Conservation (phyloP, 1,140 invertebrate species). For the Drosophila nigrodunni region DNA sequence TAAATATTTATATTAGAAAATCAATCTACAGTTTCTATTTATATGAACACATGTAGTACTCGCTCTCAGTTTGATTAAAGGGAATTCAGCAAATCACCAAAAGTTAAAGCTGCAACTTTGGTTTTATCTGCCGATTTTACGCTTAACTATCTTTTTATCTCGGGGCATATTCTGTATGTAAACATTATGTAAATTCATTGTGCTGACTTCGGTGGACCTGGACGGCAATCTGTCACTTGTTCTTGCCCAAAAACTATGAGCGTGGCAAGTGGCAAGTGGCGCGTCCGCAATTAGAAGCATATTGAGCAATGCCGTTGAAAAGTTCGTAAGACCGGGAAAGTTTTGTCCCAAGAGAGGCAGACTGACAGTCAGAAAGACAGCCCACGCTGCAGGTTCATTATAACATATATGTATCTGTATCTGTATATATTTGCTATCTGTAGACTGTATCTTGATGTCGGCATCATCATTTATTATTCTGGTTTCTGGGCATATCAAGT, state of each 20-base stretch:
- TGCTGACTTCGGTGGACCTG: constrained; percentile 35
- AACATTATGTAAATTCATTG: constrained; percentile 72
- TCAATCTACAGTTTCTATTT: constrained; percentile 1
- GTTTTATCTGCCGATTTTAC: neutral
- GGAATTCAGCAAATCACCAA: constrained; percentile 47
- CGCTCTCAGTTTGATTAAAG: neutral
- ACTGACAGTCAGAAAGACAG: neutral
- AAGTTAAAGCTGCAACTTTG: constrained; percentile 54
- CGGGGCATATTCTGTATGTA: constrained; percentile 2
- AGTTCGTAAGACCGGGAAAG: constrained; percentile 62
- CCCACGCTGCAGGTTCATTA: constrained; percentile 59
- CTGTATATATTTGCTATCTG: constrained; percentile 15
- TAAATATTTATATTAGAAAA: constrained; percentile 6
- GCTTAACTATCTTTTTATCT: constrained; percentile 12
- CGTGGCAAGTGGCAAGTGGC: constrained; percentile 50
- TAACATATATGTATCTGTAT: no score
- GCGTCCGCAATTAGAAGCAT: constrained; percentile 73
- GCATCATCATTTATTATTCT: constrained; percentile 73
- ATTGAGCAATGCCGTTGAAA: constrained; percentile 70
- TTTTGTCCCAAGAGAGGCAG: constrained; percentile 39
- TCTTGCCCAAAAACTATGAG: constrained; percentile 56
- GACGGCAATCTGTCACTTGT: constrained; percentile 8
- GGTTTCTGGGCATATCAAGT: constrained; percentile 73
- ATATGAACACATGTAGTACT: neutral
- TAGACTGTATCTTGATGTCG: constrained; percentile 40